These are phyloP conservation scores for Onychomys arenicola DNA, from an alignment of 2,797 vertebrate genomes.

Conservation along the genomic window DNA sequence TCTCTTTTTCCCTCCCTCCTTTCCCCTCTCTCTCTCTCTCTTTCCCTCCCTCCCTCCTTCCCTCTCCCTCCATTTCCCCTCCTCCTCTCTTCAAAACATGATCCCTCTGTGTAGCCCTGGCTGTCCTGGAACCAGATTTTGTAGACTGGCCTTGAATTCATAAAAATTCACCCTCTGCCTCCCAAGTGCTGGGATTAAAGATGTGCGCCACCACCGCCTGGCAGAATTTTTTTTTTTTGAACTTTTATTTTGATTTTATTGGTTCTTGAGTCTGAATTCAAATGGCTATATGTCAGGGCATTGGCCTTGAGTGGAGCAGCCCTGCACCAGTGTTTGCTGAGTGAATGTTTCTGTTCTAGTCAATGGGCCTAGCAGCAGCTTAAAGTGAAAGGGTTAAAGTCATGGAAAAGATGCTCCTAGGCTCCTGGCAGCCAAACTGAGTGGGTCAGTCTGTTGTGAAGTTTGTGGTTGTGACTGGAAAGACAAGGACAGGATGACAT, in stretches of 20 bases:
- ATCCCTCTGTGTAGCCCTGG: not conserved
- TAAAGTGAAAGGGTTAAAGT: not conserved
- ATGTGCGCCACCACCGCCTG: not conserved
- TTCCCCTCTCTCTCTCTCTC: no score
- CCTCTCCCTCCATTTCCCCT: no score
- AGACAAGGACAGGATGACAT: not conserved
- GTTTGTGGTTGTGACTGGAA: not conserved
- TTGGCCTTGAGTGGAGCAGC: not conserved
- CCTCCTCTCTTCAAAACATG: not conserved
- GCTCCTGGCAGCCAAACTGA: rapidly evolving
- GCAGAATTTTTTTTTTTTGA: not conserved
- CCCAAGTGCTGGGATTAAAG: not conserved
- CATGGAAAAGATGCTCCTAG: not conserved
- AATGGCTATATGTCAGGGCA: not conserved
- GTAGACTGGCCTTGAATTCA: not conserved
- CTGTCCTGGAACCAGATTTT: not conserved
- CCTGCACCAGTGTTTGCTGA: not conserved
- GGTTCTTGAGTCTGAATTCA: not conserved
- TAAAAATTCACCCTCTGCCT: not conserved
- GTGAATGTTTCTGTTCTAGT: not conserved
- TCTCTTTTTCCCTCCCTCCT: no score
- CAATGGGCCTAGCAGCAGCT: not conserved
- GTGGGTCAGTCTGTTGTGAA: rapidly evolving
- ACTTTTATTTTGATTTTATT: not conserved
- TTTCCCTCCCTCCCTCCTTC: no score